These are phyloP conservation scores for Menidia beryllina DNA, from an alignment of 2,113 vertebrate species.

Conservation along the genomic window DNA sequence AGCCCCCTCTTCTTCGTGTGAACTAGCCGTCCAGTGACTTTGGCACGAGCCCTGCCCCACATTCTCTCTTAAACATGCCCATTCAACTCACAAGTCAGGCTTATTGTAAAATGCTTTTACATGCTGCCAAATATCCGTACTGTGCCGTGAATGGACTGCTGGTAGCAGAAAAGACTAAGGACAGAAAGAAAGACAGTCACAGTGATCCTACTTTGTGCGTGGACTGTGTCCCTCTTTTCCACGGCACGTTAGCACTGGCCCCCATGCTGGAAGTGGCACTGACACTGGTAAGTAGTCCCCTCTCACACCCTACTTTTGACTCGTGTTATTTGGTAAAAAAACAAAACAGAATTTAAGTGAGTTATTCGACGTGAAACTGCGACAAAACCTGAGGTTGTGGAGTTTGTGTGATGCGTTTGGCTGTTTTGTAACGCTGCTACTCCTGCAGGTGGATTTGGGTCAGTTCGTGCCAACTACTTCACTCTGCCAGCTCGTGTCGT, in stretches of 20 bases:
- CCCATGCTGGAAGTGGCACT: slow-evolving; percentile 96
- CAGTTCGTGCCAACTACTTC: too few species aligned
- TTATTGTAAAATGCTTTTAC: slow-evolving; percentile 96
- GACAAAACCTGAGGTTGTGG: too few species aligned
- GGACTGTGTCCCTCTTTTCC: slow-evolving; percentile 95
- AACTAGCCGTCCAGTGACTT: slow-evolving; percentile 22
- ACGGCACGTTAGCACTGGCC: slow-evolving; percentile 91
- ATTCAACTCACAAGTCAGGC: slow-evolving; percentile 93
- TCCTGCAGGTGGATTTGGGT: too few species aligned
- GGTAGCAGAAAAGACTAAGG: slow-evolving; percentile 90
- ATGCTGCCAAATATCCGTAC: slow-evolving; percentile 93
- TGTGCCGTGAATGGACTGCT: slow-evolving; percentile 92
- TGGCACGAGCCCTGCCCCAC: background rate
- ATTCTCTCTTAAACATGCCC: slow-evolving; percentile 78
- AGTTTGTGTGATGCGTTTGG: too few species aligned
- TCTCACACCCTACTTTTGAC: background rate
- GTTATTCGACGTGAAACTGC: too few species aligned
- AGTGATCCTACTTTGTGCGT: slow-evolving; percentile 85
- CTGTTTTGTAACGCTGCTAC: too few species aligned
- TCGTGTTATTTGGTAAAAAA: too few species aligned
- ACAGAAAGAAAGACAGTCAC: slow-evolving; percentile 82
- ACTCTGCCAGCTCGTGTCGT: too few species aligned
- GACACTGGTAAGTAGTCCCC: slow-evolving; percentile 85
- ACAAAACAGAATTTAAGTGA: too few species aligned
- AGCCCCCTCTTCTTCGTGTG: slow-evolving; percentile 7